Evolutionary conservation across 1,140 invertebrate genomes (phyloP).

Genomic region (Rhagoletis zephyria): DNA sequence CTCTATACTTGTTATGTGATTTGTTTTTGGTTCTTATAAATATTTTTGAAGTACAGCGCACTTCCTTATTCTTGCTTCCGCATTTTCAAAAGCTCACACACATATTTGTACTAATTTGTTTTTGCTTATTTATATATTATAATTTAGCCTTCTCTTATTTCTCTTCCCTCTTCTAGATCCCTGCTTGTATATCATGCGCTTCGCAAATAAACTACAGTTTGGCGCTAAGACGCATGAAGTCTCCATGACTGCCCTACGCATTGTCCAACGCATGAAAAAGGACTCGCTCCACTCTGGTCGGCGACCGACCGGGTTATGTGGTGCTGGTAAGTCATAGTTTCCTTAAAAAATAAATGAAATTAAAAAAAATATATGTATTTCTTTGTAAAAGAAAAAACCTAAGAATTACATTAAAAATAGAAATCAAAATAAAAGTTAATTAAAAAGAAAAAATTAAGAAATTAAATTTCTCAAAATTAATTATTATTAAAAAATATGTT

Average conservation of each 20-base stretch:
- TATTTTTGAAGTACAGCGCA: background rate
- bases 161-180: constrained; percentile 82
- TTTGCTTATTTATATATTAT: background rate
- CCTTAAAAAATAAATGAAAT: too few relatives aligned
- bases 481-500: too few relatives aligned
- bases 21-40: too few relatives aligned
- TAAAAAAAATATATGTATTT: too few relatives aligned
- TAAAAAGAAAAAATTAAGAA: too few relatives aligned
- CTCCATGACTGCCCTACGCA: constrained; percentile 91
- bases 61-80: background rate
- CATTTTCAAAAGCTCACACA: background rate
- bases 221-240: constrained; percentile 94
- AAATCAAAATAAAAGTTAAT: too few relatives aligned
- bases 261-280: constrained; percentile 97
- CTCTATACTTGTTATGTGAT: background rate
- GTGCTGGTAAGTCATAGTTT: constrained; percentile 82
- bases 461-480: too few relatives aligned
- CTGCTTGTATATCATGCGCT: constrained; percentile 93
- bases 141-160: constrained; percentile 29
- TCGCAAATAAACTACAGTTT: constrained; percentile 94
- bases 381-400: too few relatives aligned
- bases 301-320: constrained; percentile 95
- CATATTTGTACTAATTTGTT: background rate
- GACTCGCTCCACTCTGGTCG: constrained; percentile 97
- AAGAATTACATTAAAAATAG: too few relatives aligned